Evolutionary conservation across 37 sponge, comb jelly and placozoan genomes (phyloP).

Genomic region (Halichondria panicea): DNA sequence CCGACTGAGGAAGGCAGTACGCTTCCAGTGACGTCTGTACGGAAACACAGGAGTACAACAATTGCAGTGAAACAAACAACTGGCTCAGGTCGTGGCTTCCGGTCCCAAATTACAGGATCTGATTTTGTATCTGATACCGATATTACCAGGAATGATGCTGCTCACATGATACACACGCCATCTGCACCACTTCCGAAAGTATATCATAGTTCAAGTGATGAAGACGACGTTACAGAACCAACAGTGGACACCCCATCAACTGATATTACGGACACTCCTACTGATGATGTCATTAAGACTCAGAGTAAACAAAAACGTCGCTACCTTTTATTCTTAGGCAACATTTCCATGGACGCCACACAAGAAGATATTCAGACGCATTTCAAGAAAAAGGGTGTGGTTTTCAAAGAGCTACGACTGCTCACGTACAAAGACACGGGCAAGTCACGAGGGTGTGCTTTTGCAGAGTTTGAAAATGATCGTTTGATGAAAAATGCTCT

Average conservation of each 20-base stretch:
- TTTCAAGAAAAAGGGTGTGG: conserved; percentile 56
- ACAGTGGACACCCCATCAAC: no score
- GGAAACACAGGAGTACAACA: no score
- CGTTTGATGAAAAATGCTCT: conserved; percentile 79
- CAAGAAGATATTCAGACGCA: conserved; percentile 53
- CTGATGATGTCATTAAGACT: neutral
- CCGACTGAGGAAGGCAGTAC: no score
- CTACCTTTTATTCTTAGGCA: conserved; percentile 72
- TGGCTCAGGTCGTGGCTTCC: no score
- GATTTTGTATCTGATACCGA: neutral
- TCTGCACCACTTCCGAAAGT: no score
- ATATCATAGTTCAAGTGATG: neutral
- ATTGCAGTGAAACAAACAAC: no score
- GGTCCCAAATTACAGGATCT: no score
- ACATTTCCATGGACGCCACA: conserved; percentile 59
- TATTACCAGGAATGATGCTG: neutral
- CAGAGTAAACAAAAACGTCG: conserved; percentile 22
- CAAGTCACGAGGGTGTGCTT: conserved; percentile 71
- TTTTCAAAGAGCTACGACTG: conserved; percentile 36
- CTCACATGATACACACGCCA: neutral
- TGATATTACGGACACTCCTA: neutral
- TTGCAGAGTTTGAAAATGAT: conserved; percentile 55
- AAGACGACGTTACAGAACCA: neutral
- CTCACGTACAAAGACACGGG: conserved; percentile 60
- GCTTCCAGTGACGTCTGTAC: no score